Base-by-base conservation (phyloP, 2,888 invertebrate genomes). In the Epirrhoe tristata region DNA sequence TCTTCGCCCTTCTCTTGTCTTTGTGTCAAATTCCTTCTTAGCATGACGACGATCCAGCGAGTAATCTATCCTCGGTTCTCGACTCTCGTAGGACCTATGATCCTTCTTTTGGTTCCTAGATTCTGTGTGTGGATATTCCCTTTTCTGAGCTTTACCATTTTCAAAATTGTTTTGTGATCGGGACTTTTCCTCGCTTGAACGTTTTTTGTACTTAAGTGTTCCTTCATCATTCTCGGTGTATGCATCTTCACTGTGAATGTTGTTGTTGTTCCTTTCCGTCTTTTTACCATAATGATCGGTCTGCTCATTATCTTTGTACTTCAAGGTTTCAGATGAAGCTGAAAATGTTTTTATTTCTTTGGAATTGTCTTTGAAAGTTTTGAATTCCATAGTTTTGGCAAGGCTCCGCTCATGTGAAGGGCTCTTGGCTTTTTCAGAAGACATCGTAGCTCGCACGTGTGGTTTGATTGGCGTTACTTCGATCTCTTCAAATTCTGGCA, bases 401-500 rank as follows among this genome's bases (percentile, higher is more conserved):
- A 92, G 89, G 59, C 88, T 87, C 46, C 88, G 83, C 66, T 93
- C 93, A 65, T 89, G 90, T 2, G 91, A 83, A 14, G 86, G 74
- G 67, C 85, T 91, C 78, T 93, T 93, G 48, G 83, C 78, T 73
- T 92, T 92, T 67, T 94, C 94, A 31, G 90, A 84, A 61, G 90
- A 84, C 48, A 92, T 67, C 16, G 91, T 93, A 6, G 91, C 89
- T 36, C 94, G 87, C 12, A 93, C 87, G 58, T 93, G 91, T 7
- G 94, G 93, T 74, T 93, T 93, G 8, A 93, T 92, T 12, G 93
- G 93, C 46, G 89, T 90, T 14, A 93, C 91, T 80, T 94, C 93
- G 56, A 93, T 93, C 80, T 93, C 93, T 81, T 93, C 93, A 81
- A 93, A 93, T 66, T 93, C 93, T 16, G 93, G 91, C 89, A 92